A percentile compares a stretch with the other conserved stretches of the same genome.
phyloP scores from a whole-genome alignment of 2,797 vertebrate genomes.

The Sarcophilus harrisii region DNA sequence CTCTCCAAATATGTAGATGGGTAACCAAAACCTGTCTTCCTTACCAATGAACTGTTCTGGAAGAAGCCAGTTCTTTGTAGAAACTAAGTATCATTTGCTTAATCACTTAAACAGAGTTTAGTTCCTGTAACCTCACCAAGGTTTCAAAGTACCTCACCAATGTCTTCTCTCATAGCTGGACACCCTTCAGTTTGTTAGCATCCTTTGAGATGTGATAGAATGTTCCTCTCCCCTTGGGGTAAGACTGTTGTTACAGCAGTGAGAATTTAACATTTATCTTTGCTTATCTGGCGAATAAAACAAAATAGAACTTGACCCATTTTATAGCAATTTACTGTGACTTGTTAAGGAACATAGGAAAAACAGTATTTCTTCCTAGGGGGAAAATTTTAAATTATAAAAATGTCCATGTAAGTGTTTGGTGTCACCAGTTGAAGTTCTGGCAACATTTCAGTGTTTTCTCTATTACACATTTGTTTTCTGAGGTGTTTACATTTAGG shows the following conservation, averaged over 20 bases:
- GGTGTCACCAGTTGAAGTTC: background rate
- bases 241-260: background rate
- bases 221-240: background rate
- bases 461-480: background rate
- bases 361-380: background rate
- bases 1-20: background rate
- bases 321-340: background rate
- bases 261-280: background rate
- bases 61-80: background rate
- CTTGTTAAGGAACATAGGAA: constrained; percentile 11
- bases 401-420: background rate
- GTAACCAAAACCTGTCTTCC: background rate
- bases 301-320: background rate
- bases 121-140: background rate
- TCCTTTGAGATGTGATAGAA: background rate
- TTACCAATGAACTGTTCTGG: background rate
- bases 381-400: background rate
- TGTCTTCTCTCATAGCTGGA: background rate
- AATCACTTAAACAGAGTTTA: background rate
- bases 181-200: background rate
- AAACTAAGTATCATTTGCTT: background rate
- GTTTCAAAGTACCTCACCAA: background rate
- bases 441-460: constrained; percentile 5
- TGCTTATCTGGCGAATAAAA: background rate
- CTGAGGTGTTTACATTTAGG: background rate